Evolutionary conservation across 2,888 invertebrate genomes (phyloP).

Genomic region (Lucinisca nassula): DNA sequence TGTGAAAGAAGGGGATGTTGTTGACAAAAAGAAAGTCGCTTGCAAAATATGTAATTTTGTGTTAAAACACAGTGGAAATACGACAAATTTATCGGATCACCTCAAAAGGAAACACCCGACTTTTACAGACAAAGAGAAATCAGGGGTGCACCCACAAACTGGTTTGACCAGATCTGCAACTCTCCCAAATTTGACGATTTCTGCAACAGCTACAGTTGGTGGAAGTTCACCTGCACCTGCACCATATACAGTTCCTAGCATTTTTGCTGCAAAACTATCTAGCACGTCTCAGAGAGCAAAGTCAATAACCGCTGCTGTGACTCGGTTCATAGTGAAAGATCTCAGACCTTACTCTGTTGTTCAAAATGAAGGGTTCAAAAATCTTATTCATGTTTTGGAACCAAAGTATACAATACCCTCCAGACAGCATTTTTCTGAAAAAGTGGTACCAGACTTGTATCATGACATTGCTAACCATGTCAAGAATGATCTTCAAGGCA

Average conservation of each 20-base stretch:
- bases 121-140: not conserved
- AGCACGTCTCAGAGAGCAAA: conserved; percentile 20
- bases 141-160: not conserved
- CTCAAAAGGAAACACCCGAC: not conserved
- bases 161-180: not conserved
- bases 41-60: conserved; percentile 19
- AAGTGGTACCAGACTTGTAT: conserved; percentile 23
- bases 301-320: not conserved
- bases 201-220: not conserved
- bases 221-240: not conserved
- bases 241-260: not conserved
- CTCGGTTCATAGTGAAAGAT: conserved; percentile 40
- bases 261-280: not conserved
- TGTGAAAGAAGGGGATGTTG: not conserved
- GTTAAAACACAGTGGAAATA: conserved; percentile 39
- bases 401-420: conserved; percentile 30
- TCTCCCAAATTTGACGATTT: not conserved
- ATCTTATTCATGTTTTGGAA: conserved; percentile 23
- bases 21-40: conserved; percentile 15
- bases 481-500: conserved; percentile 5
- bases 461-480: not conserved
- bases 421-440: conserved; percentile 38
- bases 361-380: conserved; percentile 34
- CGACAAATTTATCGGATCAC: conserved; percentile 25
- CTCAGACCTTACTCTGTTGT: conserved; percentile 34